These are phyloP conservation scores for Lacanobia oleracea DNA, from an alignment of 2,888 invertebrate genomes.

Conservation along the genomic window DNA sequence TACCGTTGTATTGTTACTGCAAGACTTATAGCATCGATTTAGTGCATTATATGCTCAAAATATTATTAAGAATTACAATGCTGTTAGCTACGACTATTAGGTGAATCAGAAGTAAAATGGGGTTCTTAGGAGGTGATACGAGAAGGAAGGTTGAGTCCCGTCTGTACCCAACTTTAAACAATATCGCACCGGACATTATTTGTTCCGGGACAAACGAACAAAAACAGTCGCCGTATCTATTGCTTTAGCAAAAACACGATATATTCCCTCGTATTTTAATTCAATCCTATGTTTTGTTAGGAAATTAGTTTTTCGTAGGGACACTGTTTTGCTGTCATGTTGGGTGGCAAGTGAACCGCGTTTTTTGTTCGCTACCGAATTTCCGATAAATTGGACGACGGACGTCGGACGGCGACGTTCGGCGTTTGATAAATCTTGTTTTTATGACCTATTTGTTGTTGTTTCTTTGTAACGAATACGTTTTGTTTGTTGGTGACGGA, in stretches of 20 bases:
- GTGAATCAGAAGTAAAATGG: not conserved
- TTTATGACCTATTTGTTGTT: slow-evolving; percentile 54
- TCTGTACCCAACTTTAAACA: slow-evolving; percentile 31
- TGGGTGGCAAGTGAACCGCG: slow-evolving; percentile 37
- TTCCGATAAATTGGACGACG: slow-evolving; percentile 54
- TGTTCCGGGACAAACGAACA: slow-evolving; percentile 59
- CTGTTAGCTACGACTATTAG: no score
- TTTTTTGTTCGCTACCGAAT: slow-evolving; percentile 51
- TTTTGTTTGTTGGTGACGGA: slow-evolving; percentile 26
- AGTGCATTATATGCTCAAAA: no score
- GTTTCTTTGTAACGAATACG: slow-evolving; percentile 47
- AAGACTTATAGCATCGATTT: no score
- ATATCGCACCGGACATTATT: slow-evolving; percentile 46
- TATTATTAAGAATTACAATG: no score
- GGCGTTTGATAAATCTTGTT: slow-evolving; percentile 57
- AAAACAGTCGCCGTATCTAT: slow-evolving; percentile 59
- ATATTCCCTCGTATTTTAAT: slow-evolving; percentile 63
- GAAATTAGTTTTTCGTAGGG: slow-evolving; percentile 57
- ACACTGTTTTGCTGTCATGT: slow-evolving; percentile 49
- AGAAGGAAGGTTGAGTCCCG: not conserved
- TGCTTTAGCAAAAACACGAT: slow-evolving; percentile 54
- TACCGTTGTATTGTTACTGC: no score
- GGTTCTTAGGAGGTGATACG: not conserved
- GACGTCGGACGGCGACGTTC: slow-evolving; percentile 31
- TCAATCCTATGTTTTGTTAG: slow-evolving; percentile 64